phyloP scores from a whole-genome alignment of 2,113 vertebrate species.

The Andinoacara biseriatus region DNA sequence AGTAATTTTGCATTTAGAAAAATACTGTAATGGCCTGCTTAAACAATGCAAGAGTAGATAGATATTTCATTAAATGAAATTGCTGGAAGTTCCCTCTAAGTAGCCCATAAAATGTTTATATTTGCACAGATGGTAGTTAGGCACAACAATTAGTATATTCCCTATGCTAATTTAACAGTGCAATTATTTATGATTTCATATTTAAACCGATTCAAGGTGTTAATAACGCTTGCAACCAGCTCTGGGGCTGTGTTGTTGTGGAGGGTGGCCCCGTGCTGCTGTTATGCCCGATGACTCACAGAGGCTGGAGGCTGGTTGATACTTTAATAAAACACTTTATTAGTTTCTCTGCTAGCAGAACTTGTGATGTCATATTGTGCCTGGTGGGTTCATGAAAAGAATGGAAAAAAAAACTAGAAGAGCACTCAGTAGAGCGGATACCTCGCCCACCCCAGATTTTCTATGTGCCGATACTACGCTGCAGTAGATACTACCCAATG shows the following conservation, averaged over 20 bases:
- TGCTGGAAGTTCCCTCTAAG: not conserved
- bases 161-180: not conserved
- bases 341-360: slow-evolving; percentile 39
- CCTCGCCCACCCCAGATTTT: too few relatives aligned
- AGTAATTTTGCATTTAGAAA: not conserved
- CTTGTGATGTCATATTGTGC: slow-evolving; percentile 6
- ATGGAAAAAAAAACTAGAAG: not conserved
- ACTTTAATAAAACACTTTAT: slow-evolving; percentile 37
- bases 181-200: not conserved
- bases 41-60: not conserved
- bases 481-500: too few relatives aligned
- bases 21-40: not conserved
- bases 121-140: not conserved
- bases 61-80: not conserved
- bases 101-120: not conserved
- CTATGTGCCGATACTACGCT: too few relatives aligned
- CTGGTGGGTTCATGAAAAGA: not conserved
- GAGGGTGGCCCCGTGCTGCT: slow-evolving; percentile 9
- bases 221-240: not conserved
- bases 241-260: not conserved
- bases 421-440: too few relatives aligned
- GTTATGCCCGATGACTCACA: slow-evolving; percentile 4
- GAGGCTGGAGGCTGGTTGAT: slow-evolving; percentile 22
- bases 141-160: not conserved
- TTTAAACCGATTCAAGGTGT: not conserved